A percentile compares a stretch with the other conserved stretches of the same genome.
phyloP scores from a whole-genome alignment of 2,888 invertebrate genomes.

The Cryptus viduatorius region DNA sequence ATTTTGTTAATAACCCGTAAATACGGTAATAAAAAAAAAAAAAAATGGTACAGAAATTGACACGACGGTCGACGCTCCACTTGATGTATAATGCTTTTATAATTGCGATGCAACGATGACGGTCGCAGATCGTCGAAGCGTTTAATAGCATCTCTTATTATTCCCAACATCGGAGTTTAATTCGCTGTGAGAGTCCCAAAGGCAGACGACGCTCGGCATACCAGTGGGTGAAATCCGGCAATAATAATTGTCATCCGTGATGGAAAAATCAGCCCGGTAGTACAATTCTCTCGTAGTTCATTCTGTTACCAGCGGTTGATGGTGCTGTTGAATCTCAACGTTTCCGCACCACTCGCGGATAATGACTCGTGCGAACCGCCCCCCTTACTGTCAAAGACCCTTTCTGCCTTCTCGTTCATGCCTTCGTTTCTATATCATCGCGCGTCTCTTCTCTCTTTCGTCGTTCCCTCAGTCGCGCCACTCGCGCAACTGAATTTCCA shows the following conservation, averaged over 20 bases:
- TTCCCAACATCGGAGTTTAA: conserved; percentile 7
- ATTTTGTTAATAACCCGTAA: neutral
- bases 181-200: conserved; percentile 13
- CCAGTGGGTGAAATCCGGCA: conserved; percentile 63
- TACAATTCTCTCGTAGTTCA: conserved; percentile 41
- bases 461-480: conserved; percentile 41
- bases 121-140: conserved; percentile 43
- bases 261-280: conserved; percentile 58
- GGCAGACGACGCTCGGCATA: conserved; percentile 39
- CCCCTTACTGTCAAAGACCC: conserved; percentile 32
- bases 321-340: conserved; percentile 46
- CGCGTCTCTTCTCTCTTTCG: conserved; percentile 28
- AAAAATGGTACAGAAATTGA: neutral
- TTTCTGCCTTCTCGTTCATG: conserved; percentile 50
- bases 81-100: neutral
- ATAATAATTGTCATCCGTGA: conserved; percentile 65
- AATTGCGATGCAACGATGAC: conserved; percentile 3
- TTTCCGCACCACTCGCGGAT: conserved; percentile 65
- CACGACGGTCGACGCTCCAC: neutral
- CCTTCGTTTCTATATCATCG: conserved; percentile 15
- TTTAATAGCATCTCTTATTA: conserved; percentile 26
- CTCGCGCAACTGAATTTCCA: conserved; percentile 54
- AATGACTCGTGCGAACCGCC: conserved; percentile 67
- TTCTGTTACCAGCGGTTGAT: conserved; percentile 53
- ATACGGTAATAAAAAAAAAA: neutral